phyloP scores from a whole-genome alignment of 1,140 invertebrate species.

The Paralvinella palmiformis region DNA sequence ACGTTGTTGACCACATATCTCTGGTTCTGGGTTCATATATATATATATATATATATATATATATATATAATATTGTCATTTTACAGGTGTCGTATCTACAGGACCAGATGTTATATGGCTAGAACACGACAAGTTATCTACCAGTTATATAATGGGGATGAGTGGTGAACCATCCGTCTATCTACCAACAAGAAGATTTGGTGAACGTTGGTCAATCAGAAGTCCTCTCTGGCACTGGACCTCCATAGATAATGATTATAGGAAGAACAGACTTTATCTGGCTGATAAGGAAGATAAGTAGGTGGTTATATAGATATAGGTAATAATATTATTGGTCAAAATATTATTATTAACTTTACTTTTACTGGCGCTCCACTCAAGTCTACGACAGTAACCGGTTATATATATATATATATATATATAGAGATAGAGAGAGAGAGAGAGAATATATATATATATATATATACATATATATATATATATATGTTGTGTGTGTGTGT shows the following conservation, averaged over 20 bases:
- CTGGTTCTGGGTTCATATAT: too few species aligned
- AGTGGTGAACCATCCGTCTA: constrained; percentile 10
- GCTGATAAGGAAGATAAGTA: constrained; percentile 13
- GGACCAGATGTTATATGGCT: constrained; percentile 18
- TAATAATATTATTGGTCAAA: background rate
- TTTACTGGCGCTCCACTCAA: background rate
- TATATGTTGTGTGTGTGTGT: too few species aligned
- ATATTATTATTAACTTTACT: background rate
- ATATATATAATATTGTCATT: too few species aligned
- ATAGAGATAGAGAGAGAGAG: too few species aligned
- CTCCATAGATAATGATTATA: constrained; percentile 9
- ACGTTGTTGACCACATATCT: too few species aligned
- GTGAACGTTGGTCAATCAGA: background rate
- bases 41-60: too few species aligned
- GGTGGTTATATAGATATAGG: background rate
- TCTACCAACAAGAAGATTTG: constrained; percentile 2
- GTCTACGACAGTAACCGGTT: too few species aligned
- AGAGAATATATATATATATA: too few species aligned
- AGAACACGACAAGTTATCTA: constrained; percentile 5
- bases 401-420: too few species aligned
- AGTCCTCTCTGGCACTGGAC: constrained; percentile 18
- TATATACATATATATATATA: too few species aligned
- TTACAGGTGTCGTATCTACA: background rate
- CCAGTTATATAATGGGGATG: constrained; percentile 6
- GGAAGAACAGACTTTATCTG: constrained; percentile 12